Evolutionary conservation across 2,113 vertebrate species (phyloP).

Genomic region (Mustela lutreola): DNA sequence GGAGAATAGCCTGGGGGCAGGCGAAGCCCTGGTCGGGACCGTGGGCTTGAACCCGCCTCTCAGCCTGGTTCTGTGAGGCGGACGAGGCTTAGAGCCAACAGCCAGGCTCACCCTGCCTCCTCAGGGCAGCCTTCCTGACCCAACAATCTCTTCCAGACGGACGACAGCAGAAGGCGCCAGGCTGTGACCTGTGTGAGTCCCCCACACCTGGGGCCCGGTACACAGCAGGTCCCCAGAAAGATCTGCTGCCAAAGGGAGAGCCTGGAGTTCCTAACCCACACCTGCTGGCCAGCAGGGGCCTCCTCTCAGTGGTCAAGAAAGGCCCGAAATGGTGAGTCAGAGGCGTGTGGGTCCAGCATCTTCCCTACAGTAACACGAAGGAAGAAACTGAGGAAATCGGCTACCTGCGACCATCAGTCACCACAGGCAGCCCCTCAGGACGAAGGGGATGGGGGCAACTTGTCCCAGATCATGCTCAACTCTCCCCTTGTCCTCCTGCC

Average conservation of each 20-base stretch:
- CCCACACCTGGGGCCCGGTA: neutral
- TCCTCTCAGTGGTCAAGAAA: neutral
- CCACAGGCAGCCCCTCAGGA: neutral
- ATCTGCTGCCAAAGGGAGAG: too few species aligned
- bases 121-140: slow-evolving; percentile 8
- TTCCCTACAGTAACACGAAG: neutral
- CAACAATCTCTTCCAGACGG: neutral
- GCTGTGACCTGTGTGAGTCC: neutral
- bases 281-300: neutral
- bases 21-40: neutral
- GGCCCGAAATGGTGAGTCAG: neutral
- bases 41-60: neutral
- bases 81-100: neutral
- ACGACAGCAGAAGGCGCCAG: neutral
- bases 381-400: neutral
- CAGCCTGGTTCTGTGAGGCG: neutral
- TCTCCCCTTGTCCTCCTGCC: neutral
- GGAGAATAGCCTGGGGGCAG: neutral
- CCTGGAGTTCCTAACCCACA: neutral
- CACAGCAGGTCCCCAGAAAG: neutral
- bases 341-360: neutral
- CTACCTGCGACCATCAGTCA: neutral
- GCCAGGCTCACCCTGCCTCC: neutral
- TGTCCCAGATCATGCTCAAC: neutral
- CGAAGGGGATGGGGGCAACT: accelerated